Evolutionary conservation across 2,888 invertebrate species (phyloP).

Genomic region (Allygus modestus): DNA sequence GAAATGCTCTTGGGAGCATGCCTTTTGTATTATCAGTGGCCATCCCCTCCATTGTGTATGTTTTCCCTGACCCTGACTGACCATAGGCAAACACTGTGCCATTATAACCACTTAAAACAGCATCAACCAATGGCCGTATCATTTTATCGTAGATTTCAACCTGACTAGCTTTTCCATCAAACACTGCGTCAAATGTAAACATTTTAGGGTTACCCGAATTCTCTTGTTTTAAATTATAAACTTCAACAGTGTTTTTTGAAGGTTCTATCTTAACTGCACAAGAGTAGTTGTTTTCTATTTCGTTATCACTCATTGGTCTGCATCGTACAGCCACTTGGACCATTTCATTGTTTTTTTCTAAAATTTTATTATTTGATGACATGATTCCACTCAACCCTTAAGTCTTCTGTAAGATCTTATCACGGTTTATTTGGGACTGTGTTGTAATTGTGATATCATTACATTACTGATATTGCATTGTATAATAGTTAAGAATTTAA

Average conservation of each 20-base stretch:
- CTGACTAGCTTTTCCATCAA: constrained; percentile 93
- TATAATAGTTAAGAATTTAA: no score
- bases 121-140: constrained; percentile 95
- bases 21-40: constrained; percentile 78
- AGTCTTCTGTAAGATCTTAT: not conserved
- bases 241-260: constrained; percentile 80
- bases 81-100: constrained; percentile 99
- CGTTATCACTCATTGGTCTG: constrained; percentile 95
- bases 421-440: no score
- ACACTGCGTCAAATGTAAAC: constrained; percentile 99
- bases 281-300: constrained; percentile 77
- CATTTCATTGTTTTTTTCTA: constrained; percentile 64
- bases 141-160: constrained; percentile 97
- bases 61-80: constrained; percentile 97
- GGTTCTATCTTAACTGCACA: constrained; percentile 73
- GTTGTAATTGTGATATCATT: no score
- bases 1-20: constrained; percentile 97
- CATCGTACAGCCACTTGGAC: constrained; percentile 96
- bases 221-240: constrained; percentile 88
- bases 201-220: constrained; percentile 84
- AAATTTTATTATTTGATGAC: not conserved
- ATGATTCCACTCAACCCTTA: not conserved
- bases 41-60: constrained; percentile 82
- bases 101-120: constrained; percentile 98
- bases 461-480: no score